Evolutionary conservation across 2,888 invertebrate genomes (phyloP).

Genomic region (Schizotus pectinicornis): DNA sequence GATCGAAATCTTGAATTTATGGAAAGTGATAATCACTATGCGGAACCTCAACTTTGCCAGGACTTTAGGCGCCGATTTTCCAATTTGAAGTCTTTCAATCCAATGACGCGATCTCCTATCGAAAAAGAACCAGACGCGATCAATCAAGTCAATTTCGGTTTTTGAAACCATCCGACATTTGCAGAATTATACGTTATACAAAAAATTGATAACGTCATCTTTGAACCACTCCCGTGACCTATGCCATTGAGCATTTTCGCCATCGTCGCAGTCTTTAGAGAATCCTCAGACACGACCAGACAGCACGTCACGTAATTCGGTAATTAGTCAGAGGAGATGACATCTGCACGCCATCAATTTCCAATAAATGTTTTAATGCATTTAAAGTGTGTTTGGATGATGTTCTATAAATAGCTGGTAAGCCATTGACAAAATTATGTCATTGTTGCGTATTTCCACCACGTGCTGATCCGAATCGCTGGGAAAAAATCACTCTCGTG

Average conservation of each 20-base stretch:
- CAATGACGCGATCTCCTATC: no score
- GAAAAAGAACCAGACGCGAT: no score
- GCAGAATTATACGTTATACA: not conserved
- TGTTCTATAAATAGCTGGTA: conserved; percentile 14
- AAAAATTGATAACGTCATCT: conserved; percentile 9
- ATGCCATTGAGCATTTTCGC: conserved; percentile 8
- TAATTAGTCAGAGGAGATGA: conserved; percentile 14
- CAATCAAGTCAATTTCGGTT: no score
- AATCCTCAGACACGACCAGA: not conserved
- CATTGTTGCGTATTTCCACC: conserved; percentile 5
- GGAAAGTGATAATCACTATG: no score
- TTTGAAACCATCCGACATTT: no score
- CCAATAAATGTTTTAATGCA: conserved; percentile 10
- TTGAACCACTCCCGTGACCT: conserved; percentile 17
- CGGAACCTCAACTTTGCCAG: no score
- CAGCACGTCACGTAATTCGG: conserved; percentile 9
- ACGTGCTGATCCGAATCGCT: not conserved
- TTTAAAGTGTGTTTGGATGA: conserved; percentile 6
- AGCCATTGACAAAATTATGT: conserved; percentile 13
- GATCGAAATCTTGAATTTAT: no score
- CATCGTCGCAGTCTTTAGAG: conserved; percentile 3
- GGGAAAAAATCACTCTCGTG: no score
- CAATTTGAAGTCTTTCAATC: no score
- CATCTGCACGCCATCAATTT: conserved; percentile 12
- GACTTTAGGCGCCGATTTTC: no score